These are phyloP conservation scores for Plemyria rubiginata DNA, from an alignment of 2,888 invertebrate species.

Conservation along the genomic window DNA sequence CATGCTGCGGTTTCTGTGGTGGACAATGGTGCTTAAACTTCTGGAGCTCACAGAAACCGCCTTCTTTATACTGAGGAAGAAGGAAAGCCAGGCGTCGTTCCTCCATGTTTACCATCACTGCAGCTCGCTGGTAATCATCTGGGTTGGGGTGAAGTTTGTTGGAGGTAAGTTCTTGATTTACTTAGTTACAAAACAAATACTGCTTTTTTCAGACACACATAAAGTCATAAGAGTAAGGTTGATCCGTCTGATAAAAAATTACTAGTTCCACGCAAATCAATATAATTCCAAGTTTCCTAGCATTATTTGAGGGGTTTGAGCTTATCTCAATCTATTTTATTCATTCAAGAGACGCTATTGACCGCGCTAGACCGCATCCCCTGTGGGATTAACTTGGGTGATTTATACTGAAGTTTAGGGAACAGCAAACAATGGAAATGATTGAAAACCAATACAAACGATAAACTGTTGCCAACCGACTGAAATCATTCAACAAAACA, in stretches of 20 bases:
- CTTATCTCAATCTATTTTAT: too few species aligned
- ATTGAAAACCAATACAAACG: slow-evolving; percentile 1
- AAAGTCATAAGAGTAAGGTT: neutral
- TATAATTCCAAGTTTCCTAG: neutral
- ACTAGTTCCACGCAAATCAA: neutral
- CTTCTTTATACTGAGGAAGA: slow-evolving; percentile 90
- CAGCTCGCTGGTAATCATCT: slow-evolving; percentile 84
- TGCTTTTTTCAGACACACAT: neutral
- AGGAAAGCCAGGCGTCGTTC: slow-evolving; percentile 88
- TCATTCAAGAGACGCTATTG: too few species aligned
- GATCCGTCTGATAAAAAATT: neutral
- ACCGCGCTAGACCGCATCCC: too few species aligned
- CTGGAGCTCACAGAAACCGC: slow-evolving; percentile 88
- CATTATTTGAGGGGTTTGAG: too few species aligned
- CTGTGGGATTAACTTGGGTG: neutral
- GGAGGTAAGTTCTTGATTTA: slow-evolving; percentile 81
- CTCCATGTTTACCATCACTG: slow-evolving; percentile 91
- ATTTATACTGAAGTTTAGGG: slow-evolving; percentile 1
- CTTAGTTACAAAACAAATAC: neutral
- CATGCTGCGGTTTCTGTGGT: slow-evolving; percentile 85
- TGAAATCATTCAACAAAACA: slow-evolving; percentile 10
- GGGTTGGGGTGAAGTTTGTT: slow-evolving; percentile 86
- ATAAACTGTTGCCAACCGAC: neutral
- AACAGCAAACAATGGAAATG: slow-evolving; percentile 7
- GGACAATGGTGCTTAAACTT: slow-evolving; percentile 86